Evolutionary conservation across 2,113 vertebrate species (phyloP), one percentile per base, ranked within the genome.

Genomic region (Vulpes vulpes): DNA sequence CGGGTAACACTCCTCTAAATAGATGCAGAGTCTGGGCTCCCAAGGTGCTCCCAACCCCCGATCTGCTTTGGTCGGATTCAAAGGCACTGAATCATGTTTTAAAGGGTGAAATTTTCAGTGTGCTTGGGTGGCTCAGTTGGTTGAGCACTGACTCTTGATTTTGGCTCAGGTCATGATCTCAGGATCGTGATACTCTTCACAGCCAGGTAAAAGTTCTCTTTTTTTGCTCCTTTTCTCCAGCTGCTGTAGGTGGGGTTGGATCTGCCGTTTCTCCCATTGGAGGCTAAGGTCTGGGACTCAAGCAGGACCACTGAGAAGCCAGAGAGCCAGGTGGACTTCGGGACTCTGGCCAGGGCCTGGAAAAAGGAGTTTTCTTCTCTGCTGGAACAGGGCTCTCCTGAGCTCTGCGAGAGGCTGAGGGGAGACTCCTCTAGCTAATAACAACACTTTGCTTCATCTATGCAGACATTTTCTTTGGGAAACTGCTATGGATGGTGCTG

Each of bases 41-140:
- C 49, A 43, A 7, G 49, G 8, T 69, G 27, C 43, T 4, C 51
- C 30, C 8, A 0, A 11, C 20, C 20, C 11, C 14, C 4, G 43
- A 20, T 65, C 17, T 82, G 49, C 35, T 74, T 38, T 8, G 38
- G 23, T 91, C 73, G 57, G 20, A 67, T 74, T 82, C 53, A 88
- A 91, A 67, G 15, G 22, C 1, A 67, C 25, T 65, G 84, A 92
- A 62, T 64, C 22, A 20, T 4, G 2, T 82, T 85, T 73, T 88
- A 74, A 95, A 69, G 67, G 25, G 4, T 35, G 8, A 76, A 51
- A 87, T 2, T 86, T 65, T 80, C 12, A 8, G 73, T 43, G 23
- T 8, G 15, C 43, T 43, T 78, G 43, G 43, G 25, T 51, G 43
- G 43, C 74, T 78, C 74, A 78, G 23, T 27, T 0, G 3, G 14